Base-by-base conservation (phyloP, 2,888 invertebrate genomes). In the Chrysina gloriosa region DNA sequence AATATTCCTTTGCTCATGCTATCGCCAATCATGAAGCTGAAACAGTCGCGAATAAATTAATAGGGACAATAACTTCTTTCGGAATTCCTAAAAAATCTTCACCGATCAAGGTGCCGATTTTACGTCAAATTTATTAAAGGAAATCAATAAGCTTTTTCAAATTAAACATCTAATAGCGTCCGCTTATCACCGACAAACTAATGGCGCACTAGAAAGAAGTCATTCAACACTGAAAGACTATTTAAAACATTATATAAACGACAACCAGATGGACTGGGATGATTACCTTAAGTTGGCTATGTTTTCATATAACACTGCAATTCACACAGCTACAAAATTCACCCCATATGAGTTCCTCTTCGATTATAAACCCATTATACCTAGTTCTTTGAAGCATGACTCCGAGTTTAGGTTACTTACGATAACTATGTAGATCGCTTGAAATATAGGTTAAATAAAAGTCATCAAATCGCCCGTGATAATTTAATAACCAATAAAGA, bases 21-120 rank as follows among this genome's bases (percentile, higher is more conserved):
- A 68, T 81, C 6, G 71, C 71, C n/a, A 75, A 80, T 69, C 76
- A 76, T 19, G 76, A 77, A 68, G 75, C 81, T 2, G 27, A 47
- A 54, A 78, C 77, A 0, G 65, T 79, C 2, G 79, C 78, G 0
- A 70, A 69, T 25, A 70, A 42, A 34, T 70, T 75, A 5, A 67
- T 69, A 0, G 68, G 66, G 56, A 74, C 70, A 25, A 71, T 77
- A 5, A 69, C 72, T 19, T 25, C 70, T 71, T 69, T 72, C 64
- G 72, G 39, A 23, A 68, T 69, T 11, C 72, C 73, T 9, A 19
- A 7, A 47, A 16, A 1, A 47, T 7, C n/a, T 6, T 19, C 3
- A 19, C 23, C 56, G 39, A 74, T 39, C 70, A 73, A 69, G 71
- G 73, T 16, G 23, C 23, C 50, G 74, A 76, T 61, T 73, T 74